Evolutionary conservation across 2,888 invertebrate species (phyloP), one percentile per base, ranked within the genome.

Genomic region (Cosmorhoe ocellata): DNA sequence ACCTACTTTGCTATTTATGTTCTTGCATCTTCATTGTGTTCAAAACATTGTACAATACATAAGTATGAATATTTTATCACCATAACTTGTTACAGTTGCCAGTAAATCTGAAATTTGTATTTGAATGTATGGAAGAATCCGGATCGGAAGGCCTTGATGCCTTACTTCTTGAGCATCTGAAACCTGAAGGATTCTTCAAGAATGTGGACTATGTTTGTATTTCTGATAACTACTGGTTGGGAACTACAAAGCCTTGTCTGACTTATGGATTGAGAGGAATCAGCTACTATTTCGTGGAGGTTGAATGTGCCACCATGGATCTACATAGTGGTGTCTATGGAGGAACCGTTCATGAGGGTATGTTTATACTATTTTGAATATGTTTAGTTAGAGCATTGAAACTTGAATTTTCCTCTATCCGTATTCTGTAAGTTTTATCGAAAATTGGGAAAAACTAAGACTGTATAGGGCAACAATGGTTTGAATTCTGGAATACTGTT

Each of bases 101-200:
- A 0, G 93, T 95, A 0, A 96, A 96, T 74, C 71, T 96, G 4
- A 95, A 95, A 92, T 99, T 99, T 82, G 93, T 97, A 9, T 96
- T 99, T 77, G 99, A 99, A 91, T 98, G 98, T 46, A 99, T 99
- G 99, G 99, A 99, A 84, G 99, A 99, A 81, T 96, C 95, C 54
- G 99, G 99, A 4, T 99, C 98, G 52, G 96, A 96, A 76, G 99
- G 99, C n/a, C 90, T 99, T 14, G 98, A 98, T 78, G 96, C 95
- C 0, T 87, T 98, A 7, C 91, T 99, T 0, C 86, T 86, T 46
- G 77, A 87, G 27, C 64, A 87, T 41, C 61, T 90, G 28, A 88
- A 90, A 54, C 90, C 90, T 14, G 94, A 95, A 63, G 93, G 92
- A 18, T 98, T 98, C 81, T 92, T 99, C 27, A 91, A 93, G 44